Evolutionary conservation across 2,888 invertebrate species (phyloP).

Genomic region (Tribolium freemani): DNA sequence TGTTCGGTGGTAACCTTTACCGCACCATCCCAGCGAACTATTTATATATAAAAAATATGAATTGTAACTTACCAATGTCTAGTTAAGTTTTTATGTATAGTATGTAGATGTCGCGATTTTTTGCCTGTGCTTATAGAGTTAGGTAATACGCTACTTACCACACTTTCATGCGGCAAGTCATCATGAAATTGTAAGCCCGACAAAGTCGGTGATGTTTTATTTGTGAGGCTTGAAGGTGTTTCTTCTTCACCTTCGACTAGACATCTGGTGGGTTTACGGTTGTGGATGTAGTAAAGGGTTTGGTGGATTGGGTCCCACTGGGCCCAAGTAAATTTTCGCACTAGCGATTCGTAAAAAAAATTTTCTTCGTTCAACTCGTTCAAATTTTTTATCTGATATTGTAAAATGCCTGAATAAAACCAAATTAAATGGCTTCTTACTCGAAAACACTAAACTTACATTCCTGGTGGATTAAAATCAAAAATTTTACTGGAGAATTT

Average conservation of each 20-base stretch:
- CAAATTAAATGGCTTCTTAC: neutral
- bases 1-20: too few species aligned
- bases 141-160: slow-evolving; percentile 71
- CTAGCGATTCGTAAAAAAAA: slow-evolving; percentile 67
- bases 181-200: slow-evolving; percentile 91
- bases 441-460: slow-evolving; percentile 71
- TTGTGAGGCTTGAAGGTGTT: slow-evolving; percentile 71
- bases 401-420: slow-evolving; percentile 62
- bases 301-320: slow-evolving; percentile 87
- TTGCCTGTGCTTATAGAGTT: too few species aligned
- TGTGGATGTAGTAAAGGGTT: slow-evolving; percentile 87
- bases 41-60: too few species aligned
- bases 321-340: slow-evolving; percentile 86
- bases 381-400: slow-evolving; percentile 62
- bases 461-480: slow-evolving; percentile 84
- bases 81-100: too few species aligned
- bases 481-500: slow-evolving; percentile 74
- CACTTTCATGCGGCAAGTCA: slow-evolving; percentile 88
- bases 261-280: slow-evolving; percentile 78
- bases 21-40: too few species aligned
- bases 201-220: slow-evolving; percentile 79
- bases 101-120: too few species aligned
- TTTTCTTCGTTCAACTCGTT: slow-evolving; percentile 43
- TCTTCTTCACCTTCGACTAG: slow-evolving; percentile 77
- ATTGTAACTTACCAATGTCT: too few species aligned